Conservation (phyloP, 2,888 invertebrate species). For the Lobophora halterata region DNA sequence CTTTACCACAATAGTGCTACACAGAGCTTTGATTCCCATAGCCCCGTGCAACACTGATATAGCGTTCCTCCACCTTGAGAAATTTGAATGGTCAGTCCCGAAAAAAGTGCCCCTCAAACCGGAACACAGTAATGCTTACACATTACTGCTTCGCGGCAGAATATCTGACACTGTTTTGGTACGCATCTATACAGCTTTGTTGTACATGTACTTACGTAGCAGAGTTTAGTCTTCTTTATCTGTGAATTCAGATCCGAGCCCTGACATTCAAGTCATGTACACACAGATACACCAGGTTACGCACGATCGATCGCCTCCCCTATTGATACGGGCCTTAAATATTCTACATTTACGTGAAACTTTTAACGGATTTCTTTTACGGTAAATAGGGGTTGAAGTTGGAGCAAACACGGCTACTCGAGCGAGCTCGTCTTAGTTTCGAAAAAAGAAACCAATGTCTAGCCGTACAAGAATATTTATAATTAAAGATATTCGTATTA, state of each 20-base stretch:
- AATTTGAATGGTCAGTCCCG: too few relatives aligned
- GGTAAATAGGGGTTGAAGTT: conserved; percentile 45
- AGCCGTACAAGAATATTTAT: too few relatives aligned
- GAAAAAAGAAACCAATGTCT: too few relatives aligned
- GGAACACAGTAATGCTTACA: too few relatives aligned
- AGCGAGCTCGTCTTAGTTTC: conserved; percentile 35
- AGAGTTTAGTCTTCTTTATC: not conserved
- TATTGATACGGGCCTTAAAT: conserved; percentile 50
- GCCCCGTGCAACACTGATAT: too few relatives aligned
- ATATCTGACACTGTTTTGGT: too few relatives aligned
- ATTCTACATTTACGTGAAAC: conserved; percentile 58
- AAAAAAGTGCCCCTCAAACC: too few relatives aligned
- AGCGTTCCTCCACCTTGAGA: too few relatives aligned
- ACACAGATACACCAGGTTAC: conserved; percentile 17
- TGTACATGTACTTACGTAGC: not conserved
- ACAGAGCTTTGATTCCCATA: too few relatives aligned
- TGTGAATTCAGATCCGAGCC: conserved; percentile 1
- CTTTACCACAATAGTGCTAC: too few relatives aligned
- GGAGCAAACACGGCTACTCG: conserved; percentile 46
- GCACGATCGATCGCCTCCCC: conserved; percentile 44
- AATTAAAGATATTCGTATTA: too few relatives aligned
- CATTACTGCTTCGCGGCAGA: too few relatives aligned
- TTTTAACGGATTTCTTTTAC: conserved; percentile 48
- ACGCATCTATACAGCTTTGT: not conserved
- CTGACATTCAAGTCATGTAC: conserved; percentile 19